phyloP scores from a whole-genome alignment of 2,888 invertebrate species.

The Eudiplozoon nipponicum region DNA sequence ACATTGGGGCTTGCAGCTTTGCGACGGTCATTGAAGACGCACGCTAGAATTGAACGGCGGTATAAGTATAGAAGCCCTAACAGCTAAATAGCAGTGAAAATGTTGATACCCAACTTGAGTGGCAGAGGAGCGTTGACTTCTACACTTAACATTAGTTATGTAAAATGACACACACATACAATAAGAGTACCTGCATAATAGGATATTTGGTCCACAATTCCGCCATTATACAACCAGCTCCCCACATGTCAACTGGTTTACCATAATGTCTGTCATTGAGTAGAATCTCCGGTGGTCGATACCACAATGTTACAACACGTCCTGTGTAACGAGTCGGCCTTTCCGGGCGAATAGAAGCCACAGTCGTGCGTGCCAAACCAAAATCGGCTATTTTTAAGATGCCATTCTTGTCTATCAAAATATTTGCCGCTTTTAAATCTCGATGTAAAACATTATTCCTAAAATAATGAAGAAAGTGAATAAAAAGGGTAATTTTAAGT shows the following conservation, averaged over 20 bases:
- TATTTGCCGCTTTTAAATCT: conserved; percentile 97
- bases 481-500: too few relatives aligned
- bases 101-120: too few relatives aligned
- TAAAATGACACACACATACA: too few relatives aligned
- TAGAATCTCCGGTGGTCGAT: conserved; percentile 33
- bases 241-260: conserved; percentile 63
- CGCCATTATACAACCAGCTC: conserved; percentile 92
- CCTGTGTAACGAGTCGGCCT: conserved; percentile 45
- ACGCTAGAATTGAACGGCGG: too few relatives aligned
- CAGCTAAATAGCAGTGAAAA: too few relatives aligned
- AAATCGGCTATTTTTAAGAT: conserved; percentile 69
- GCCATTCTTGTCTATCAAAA: conserved; percentile 63
- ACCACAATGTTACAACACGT: conserved; percentile 82
- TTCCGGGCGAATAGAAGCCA: conserved; percentile 30
- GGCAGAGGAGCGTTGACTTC: too few relatives aligned
- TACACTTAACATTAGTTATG: too few relatives aligned
- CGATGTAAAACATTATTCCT: conserved; percentile 21
- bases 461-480: neutral
- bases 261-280: conserved; percentile 52
- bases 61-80: too few relatives aligned
- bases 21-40: too few relatives aligned
- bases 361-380: conserved; percentile 43
- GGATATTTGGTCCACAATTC: conserved; percentile 79
- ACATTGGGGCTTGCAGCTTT: too few relatives aligned
- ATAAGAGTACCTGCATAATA: conserved; percentile 26